These are phyloP conservation scores for Isotomurus palustris DNA, from an alignment of 2,888 invertebrate genomes.

Conservation along the genomic window DNA sequence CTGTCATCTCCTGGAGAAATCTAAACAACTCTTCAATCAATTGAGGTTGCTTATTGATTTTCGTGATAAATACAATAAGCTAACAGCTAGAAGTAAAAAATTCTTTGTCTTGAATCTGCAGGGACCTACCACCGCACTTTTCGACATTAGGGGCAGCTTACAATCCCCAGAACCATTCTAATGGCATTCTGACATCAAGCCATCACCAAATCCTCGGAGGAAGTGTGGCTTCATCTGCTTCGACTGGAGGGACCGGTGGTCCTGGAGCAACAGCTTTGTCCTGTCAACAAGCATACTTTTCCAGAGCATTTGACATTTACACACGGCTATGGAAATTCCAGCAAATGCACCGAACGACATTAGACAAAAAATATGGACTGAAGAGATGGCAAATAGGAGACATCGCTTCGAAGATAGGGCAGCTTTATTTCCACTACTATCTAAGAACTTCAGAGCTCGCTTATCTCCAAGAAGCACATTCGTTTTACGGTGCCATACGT, in stretches of 20 bases:
- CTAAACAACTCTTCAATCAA: conserved; percentile 94
- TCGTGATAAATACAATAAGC: background rate
- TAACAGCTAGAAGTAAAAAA: background rate
- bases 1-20: conserved; percentile 91
- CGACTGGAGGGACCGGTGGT: conserved; percentile 13
- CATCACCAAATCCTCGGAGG: conserved; percentile 9
- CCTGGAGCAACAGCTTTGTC: conserved; percentile 12
- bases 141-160: conserved; percentile 62
- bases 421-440: conserved; percentile 97
- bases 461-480: conserved; percentile 91
- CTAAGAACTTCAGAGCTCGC: conserved; percentile 93
- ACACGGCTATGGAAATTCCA: conserved; percentile 98
- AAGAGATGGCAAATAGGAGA: conserved; percentile 98
- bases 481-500: conserved; percentile 92
- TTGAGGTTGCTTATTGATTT: conserved; percentile 62
- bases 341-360: conserved; percentile 83
- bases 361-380: conserved; percentile 88
- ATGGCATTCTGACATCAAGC: conserved; percentile 64
- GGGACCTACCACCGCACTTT: conserved; percentile 86
- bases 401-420: conserved; percentile 97
- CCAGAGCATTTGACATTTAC: conserved; percentile 93
- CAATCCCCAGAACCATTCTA: conserved; percentile 1
- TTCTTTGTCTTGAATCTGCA: conserved; percentile 52
- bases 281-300: conserved; percentile 90
- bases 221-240: conserved; percentile 13